Base-by-base conservation (phyloP, 64 coral and sea anemone genomes). In the Pocillopora damicornis region DNA sequence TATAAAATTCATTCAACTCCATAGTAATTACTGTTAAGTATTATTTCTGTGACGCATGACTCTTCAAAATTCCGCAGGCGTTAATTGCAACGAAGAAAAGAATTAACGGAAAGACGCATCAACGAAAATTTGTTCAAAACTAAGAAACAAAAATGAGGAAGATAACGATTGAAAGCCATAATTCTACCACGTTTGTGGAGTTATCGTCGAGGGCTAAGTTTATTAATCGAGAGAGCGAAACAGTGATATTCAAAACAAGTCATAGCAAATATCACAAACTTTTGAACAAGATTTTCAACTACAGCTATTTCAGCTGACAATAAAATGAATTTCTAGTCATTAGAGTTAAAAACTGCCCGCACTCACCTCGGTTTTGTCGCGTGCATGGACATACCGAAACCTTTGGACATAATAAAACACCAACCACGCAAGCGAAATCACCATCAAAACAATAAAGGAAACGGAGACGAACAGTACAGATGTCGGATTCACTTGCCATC, bases 381-480 rank as follows among this genome's bases (percentile, higher is more conserved):
- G 90, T 75, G 97, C 93, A 45, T 99, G 93, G 1, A 99, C 90
- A 79, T 95, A 95, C 10, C 97, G 97, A 81, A 99, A 99, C 83
- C 97, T 76, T 71, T 99, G 97, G 1, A 99, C 97, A 71, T 99
- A 99, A 74, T 99, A 99, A 82, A 95, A 99, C 5, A 99, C 93
- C 61, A 99, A 59, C 97, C 97, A 99, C 11, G 97, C 97, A 20
- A 99, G 88, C 17, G 97, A 99, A 37, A 99, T 99, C 20, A 99
- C 97, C 97, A 99, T 99, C 8, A 99, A 76, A 25, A 99, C 97
- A 25, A 99, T 99, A 61, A 99, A 99, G 0, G 97, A 95, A 13
- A 99, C 97, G 11, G 97, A 99, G 8, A 99, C 97, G 79, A 99
- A 99, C 15, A 99, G 75, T n/a, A 99, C 97, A 16, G 97, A 99